Percentiles rank a stretch among this genome's conserved stretches.
Evolutionary conservation across 2,888 invertebrate species (phyloP).

Genomic region (Euzetes globulus): DNA sequence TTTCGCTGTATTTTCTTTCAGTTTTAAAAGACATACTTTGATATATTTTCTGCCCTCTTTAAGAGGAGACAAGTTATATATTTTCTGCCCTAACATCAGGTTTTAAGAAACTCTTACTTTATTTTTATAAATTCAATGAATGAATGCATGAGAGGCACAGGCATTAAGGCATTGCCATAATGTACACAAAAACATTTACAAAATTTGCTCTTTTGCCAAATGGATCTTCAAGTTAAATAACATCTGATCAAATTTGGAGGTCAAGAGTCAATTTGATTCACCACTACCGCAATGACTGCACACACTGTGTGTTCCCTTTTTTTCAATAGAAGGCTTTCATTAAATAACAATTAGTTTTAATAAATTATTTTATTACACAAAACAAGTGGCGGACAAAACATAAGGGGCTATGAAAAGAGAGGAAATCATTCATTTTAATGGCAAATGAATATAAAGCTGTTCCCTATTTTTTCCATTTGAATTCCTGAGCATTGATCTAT

Average conservation of each 20-base stretch:
- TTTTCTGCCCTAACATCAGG: not conserved
- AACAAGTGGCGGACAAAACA: not conserved
- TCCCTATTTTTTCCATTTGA: not conserved
- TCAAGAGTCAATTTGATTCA: slow-evolving; percentile 21
- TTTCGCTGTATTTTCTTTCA: not conserved
- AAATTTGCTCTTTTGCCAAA: no score
- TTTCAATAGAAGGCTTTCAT: not conserved
- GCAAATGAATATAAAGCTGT: not conserved
- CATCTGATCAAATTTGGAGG: not conserved
- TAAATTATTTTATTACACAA: not conserved
- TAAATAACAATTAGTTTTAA: slow-evolving; percentile 2
- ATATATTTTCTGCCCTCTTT: no score
- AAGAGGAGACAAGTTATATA: not conserved
- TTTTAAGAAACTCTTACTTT: not conserved
- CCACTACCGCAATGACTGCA: not conserved
- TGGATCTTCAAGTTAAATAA: not conserved
- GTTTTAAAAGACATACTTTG: not conserved
- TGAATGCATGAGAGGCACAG: slow-evolving; percentile 18
- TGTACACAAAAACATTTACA: not conserved
- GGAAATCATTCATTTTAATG: slow-evolving; percentile 5
- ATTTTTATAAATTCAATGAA: slow-evolving; percentile 2
- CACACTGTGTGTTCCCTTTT: not conserved
- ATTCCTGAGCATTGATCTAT: not conserved
- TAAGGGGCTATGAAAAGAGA: not conserved
- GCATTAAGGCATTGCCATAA: not conserved